Evolutionary conservation across 2,113 vertebrate genomes (phyloP).

Genomic region (Rhombomys opimus): DNA sequence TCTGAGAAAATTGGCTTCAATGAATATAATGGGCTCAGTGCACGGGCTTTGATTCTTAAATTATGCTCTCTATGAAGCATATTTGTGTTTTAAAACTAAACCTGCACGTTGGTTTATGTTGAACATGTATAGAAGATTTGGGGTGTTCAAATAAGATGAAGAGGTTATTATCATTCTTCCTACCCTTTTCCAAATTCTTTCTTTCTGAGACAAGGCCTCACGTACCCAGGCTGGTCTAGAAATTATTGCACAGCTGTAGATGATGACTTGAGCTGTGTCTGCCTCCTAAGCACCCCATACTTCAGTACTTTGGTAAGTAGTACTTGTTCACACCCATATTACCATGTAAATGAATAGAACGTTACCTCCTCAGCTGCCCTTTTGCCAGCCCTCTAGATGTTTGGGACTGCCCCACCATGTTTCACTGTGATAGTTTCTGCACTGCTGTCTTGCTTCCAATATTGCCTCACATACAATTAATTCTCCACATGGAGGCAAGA

Average conservation of each 20-base stretch:
- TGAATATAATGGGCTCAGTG: background rate
- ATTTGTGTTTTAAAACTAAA: constrained; percentile 31
- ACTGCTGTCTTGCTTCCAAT: background rate
- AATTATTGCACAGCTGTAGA: background rate
- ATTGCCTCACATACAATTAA: background rate
- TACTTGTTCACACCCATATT: background rate
- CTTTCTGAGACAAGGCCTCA: background rate
- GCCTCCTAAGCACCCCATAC: background rate
- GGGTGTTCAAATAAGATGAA: background rate
- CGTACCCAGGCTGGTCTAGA: background rate
- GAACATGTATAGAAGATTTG: background rate
- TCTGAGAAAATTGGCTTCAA: constrained; percentile 45
- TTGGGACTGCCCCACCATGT: background rate
- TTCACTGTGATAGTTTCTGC: background rate
- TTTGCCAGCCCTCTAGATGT: background rate
- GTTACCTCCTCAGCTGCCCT: background rate
- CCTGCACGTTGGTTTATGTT: background rate
- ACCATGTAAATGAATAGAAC: background rate
- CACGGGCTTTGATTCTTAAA: background rate
- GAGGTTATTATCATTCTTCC: background rate
- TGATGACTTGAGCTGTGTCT: background rate
- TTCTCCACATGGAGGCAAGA: background rate
- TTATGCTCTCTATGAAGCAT: background rate
- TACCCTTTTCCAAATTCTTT: background rate
- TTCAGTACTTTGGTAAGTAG: background rate